These are phyloP conservation scores for Oncorhynchus masou DNA, from an alignment of 2,113 vertebrate species.

Conservation along the genomic window DNA sequence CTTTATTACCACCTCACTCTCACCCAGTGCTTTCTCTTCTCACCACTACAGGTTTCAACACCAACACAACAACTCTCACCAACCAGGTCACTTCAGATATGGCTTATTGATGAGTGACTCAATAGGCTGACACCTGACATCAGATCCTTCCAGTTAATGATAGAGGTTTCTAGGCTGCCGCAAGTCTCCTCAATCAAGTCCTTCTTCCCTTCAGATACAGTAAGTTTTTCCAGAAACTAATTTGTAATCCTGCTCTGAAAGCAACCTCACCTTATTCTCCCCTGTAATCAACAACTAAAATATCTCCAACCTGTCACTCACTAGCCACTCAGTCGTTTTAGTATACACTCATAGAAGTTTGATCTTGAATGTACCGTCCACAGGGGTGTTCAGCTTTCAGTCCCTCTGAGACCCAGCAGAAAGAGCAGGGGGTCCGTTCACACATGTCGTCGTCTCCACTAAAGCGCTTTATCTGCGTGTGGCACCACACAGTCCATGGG, in stretches of 20 bases:
- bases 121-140: neutral
- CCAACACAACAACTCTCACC: neutral
- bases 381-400: constrained; percentile 6
- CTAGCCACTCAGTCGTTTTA: constrained; percentile 6
- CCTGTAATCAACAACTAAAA: neutral
- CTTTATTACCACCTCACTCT: constrained; percentile 6
- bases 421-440: constrained; percentile 9
- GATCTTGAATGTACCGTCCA: constrained; percentile 18
- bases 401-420: constrained; percentile 12
- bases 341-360: constrained; percentile 12
- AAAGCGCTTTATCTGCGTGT: constrained; percentile 55
- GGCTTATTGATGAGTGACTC: neutral
- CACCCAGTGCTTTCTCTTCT: neutral
- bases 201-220: neutral
- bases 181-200: no score
- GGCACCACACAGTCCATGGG: constrained; percentile 24
- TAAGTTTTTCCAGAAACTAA: neutral
- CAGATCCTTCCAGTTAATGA: neutral
- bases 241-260: neutral
- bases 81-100: neutral
- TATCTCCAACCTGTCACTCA: constrained; percentile 25
- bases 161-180: neutral
- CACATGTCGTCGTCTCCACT: constrained; percentile 27
- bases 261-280: neutral
- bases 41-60: neutral